Percentiles rank a stretch among this genome's conserved stretches.
Evolutionary conservation across 2,888 invertebrate genomes (phyloP).

Genomic region (Autographa pulchrina): DNA sequence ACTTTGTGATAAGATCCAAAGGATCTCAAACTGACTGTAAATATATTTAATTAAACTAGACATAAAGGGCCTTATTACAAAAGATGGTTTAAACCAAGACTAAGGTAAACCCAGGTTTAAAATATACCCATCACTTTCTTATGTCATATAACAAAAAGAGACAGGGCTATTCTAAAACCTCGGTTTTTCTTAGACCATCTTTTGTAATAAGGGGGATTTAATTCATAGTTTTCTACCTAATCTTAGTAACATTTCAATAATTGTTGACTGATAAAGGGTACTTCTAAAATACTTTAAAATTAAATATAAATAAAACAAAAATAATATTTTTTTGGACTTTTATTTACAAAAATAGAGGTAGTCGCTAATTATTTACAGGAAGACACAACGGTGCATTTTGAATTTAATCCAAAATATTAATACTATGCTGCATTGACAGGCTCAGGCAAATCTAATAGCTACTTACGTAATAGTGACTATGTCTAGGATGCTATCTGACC

Average conservation of each 20-base stretch:
- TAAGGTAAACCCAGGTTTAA: too few species aligned
- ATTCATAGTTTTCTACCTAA: conserved; percentile 38
- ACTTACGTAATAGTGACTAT: background rate
- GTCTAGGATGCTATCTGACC: background rate
- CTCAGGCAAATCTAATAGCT: background rate
- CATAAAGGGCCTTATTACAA: too few species aligned
- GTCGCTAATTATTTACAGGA: conserved; percentile 55
- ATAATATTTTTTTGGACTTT: conserved; percentile 25
- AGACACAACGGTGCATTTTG: conserved; percentile 44
- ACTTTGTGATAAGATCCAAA: conserved; percentile 47
- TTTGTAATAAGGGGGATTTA: too few species aligned
- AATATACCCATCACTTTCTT: too few species aligned
- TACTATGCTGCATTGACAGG: conserved; percentile 11
- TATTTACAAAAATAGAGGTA: conserved; percentile 58
- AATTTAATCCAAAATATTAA: conserved; percentile 32
- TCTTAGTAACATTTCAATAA: conserved; percentile 27
- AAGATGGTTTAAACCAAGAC: too few species aligned
- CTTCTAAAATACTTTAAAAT: background rate
- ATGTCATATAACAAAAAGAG: too few species aligned
- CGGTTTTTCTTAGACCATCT: too few species aligned
- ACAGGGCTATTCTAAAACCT: too few species aligned
- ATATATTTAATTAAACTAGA: conserved; percentile 56
- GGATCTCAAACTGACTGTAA: conserved; percentile 60
- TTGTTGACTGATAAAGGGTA: conserved; percentile 7
- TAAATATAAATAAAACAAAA: conserved; percentile 9